Evolutionary conservation across 2,113 vertebrate genomes (phyloP).

Genomic region (Zapornia atra): DNA sequence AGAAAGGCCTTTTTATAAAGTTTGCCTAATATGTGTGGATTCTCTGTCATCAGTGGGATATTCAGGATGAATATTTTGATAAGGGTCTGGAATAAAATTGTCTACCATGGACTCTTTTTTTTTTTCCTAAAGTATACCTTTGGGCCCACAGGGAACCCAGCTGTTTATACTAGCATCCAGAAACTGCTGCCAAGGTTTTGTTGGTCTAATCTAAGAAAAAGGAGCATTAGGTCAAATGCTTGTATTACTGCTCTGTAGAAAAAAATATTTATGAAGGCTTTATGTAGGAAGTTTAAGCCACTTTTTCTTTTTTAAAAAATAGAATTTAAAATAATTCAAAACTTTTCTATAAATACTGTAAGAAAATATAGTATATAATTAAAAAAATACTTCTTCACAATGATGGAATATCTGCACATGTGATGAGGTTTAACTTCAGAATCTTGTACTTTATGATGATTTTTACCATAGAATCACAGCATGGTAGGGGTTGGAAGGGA

Average conservation of each 20-base stretch:
- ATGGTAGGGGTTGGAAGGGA: too few species aligned
- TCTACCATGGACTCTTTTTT: not conserved
- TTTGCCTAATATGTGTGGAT: not conserved
- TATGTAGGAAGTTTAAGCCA: not conserved
- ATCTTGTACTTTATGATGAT: not conserved
- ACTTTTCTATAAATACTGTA: not conserved
- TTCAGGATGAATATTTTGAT: not conserved
- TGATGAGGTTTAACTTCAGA: not conserved
- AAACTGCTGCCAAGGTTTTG: constrained; percentile 2
- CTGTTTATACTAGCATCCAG: not conserved
- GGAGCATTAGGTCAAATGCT: not conserved
- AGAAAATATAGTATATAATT: not conserved
- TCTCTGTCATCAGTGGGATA: not conserved
- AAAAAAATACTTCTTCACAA: not conserved
- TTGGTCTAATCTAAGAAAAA: constrained; percentile 10
- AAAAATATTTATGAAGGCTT: not conserved
- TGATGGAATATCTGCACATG: not conserved
- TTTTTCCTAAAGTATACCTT: not conserved
- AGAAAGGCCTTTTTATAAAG: not conserved
- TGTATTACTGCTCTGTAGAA: not conserved
- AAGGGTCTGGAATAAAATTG: not conserved
- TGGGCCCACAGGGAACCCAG: not conserved
- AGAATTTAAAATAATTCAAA: not conserved
- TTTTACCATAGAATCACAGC: too few species aligned
- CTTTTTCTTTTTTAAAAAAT: not conserved